phyloP scores from a whole-genome alignment of 2,888 invertebrate genomes.

The Coronaproctus castanopsis region DNA sequence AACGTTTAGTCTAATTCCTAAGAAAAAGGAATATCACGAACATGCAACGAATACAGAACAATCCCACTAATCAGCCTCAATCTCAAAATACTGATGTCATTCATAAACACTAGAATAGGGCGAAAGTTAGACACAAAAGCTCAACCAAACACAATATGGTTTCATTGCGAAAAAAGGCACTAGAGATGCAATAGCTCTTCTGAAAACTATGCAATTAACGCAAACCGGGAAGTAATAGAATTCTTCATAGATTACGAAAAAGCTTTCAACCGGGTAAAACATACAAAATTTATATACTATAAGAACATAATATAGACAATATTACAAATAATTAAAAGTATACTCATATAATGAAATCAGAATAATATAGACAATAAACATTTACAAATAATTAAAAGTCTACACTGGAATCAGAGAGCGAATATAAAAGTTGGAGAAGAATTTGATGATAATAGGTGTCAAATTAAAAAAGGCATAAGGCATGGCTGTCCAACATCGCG shows the following conservation, averaged over 20 bases:
- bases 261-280: neutral
- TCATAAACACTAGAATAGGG: neutral
- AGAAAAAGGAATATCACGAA: neutral
- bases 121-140: neutral
- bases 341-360: no score
- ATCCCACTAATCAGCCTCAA: neutral
- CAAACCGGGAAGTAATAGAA: neutral
- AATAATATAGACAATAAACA: no score
- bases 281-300: no score
- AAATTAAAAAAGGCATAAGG: no score
- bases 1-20: neutral
- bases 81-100: neutral
- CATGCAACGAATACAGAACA: neutral
- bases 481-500: no score
- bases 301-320: no score
- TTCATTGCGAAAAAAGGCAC: neutral
- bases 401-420: no score
- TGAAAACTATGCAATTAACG: neutral
- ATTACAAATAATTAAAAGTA: no score
- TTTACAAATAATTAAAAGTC: no score
- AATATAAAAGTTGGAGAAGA: no score
- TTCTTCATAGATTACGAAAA: neutral
- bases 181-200: neutral
- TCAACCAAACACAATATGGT: neutral
- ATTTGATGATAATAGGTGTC: no score